phyloP scores from a whole-genome alignment of 2,797 vertebrate species.

The Apogon hyalosoma region DNA sequence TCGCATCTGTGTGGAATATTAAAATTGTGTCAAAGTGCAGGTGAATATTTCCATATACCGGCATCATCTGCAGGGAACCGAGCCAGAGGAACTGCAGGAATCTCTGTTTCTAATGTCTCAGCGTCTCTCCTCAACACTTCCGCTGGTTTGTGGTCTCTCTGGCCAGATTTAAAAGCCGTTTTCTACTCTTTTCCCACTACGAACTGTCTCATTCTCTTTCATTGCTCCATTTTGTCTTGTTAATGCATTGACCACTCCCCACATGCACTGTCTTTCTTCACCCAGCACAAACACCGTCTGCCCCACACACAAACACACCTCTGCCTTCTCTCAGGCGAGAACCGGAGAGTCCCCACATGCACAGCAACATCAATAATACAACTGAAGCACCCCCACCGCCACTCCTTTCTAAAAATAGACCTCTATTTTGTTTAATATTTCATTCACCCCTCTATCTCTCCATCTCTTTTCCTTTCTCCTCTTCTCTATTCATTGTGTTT shows the following conservation, averaged over 20 bases:
- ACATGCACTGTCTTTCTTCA: background rate
- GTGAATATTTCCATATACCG: slow-evolving; percentile 58
- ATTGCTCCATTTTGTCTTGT: slow-evolving; percentile 50
- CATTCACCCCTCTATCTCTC: slow-evolving; percentile 56
- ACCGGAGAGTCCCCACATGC: slow-evolving; percentile 54
- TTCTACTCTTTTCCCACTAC: slow-evolving; percentile 17
- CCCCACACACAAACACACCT: slow-evolving; percentile 15
- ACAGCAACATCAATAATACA: slow-evolving; percentile 81
- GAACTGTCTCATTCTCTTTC: slow-evolving; percentile 32
- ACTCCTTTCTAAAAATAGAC: slow-evolving; percentile 74
- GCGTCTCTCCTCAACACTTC: slow-evolving; percentile 14
- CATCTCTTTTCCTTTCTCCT: slow-evolving; percentile 25
- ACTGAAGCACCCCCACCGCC: slow-evolving; percentile 51
- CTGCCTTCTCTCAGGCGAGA: slow-evolving; percentile 41
- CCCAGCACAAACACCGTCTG: too few relatives aligned
- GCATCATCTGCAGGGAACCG: slow-evolving; percentile 35
- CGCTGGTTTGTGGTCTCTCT: slow-evolving; percentile 16
- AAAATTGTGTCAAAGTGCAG: slow-evolving; percentile 64
- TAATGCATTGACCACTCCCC: slow-evolving; percentile 49
- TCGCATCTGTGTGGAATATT: slow-evolving; percentile 69
- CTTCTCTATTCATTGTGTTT: slow-evolving; percentile 55
- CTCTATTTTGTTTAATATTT: slow-evolving; percentile 80
- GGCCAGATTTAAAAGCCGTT: slow-evolving; percentile 39
- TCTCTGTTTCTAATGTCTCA: slow-evolving; percentile 6
- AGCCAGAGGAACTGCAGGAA: slow-evolving; percentile 41